Base-by-base conservation (phyloP, 2,888 invertebrate species). In the Erebia palarica region DNA sequence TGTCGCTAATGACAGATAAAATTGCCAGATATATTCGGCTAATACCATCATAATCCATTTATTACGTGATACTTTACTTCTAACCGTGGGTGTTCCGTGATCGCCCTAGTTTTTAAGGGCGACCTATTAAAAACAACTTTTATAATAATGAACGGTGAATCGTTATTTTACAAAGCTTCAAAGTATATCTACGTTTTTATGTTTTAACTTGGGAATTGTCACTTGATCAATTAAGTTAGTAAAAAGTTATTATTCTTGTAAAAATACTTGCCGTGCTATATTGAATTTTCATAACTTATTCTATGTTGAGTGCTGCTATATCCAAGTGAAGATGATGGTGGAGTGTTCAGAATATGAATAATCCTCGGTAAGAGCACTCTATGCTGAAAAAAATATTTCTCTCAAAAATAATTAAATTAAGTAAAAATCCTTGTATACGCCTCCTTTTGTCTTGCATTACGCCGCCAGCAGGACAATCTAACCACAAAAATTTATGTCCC, bases 401-500 rank as follows among this genome's bases (percentile, higher is more conserved):
- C 21, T n/a, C 42, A 5, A 53, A 53, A 65, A 53, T 65, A 44
- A 65, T 53, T 65, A 18, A 65, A 57, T 61, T 18, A 53, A 58
- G 21, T 65, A 42, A 65, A 65, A 65, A 65, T 18, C 49, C 58
- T 65, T 49, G 67, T 60, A 65, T 53, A 53, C n/a, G 65, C 49
- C 42, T 59, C 47, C 57, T 64, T 27, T 65, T 69, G 49, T 58
- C 14, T 65, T n/a, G 27, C 57, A 69, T 69, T 70, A 69, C 58
- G 47, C 65, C 69, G 67, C 60, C 55, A 63, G 71, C 66, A 74
- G 70, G 69, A 74, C 71, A 65, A 69, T 73, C 64, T 69, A 67
- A 70, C 72, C 66, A 74, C 70, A 73, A 69, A 74, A 71, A 74
- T 73, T 74, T 71, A 74, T 71, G 69, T 70, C 69, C 69, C 74